Evolutionary conservation across 2,113 vertebrate genomes (phyloP).

Genomic region (Malurus cyaneus): DNA sequence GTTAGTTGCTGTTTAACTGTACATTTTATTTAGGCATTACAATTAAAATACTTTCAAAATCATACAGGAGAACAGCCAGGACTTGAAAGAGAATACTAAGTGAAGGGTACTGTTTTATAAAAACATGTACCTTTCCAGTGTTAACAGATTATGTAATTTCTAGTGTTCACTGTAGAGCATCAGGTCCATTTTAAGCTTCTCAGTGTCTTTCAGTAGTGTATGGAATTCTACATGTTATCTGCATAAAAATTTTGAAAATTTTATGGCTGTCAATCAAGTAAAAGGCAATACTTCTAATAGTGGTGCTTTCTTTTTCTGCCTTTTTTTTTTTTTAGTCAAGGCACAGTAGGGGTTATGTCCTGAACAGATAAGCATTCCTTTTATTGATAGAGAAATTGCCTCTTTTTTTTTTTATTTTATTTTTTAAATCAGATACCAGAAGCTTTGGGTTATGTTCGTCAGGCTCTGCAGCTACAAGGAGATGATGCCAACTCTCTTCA

Average conservation of each 20-base stretch:
- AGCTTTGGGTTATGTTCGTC: constrained; percentile 94
- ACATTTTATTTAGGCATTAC: background rate
- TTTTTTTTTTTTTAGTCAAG: too few species aligned
- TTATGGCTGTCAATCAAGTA: background rate
- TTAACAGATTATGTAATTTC: background rate
- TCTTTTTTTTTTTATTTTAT: background rate
- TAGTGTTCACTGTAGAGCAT: background rate
- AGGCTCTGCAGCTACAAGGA: constrained; percentile 95
- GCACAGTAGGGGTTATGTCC: too few species aligned
- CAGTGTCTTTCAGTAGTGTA: background rate
- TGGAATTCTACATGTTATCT: background rate
- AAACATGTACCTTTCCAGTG: background rate
- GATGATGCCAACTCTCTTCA: constrained; percentile 96
- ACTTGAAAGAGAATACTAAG: background rate
- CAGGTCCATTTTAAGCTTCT: background rate
- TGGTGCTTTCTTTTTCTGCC: constrained; percentile 8
- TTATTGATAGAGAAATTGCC: too few species aligned
- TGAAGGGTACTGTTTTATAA: background rate
- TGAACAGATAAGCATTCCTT: too few species aligned
- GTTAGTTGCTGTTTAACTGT: background rate
- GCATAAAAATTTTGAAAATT: background rate
- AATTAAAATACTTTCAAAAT: background rate
- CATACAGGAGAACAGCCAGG: background rate
- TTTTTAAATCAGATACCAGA: constrained; percentile 87
- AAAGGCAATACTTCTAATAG: background rate